Evolutionary conservation across 2,113 vertebrate genomes (phyloP).

Genomic region (Psettodes erumei): DNA sequence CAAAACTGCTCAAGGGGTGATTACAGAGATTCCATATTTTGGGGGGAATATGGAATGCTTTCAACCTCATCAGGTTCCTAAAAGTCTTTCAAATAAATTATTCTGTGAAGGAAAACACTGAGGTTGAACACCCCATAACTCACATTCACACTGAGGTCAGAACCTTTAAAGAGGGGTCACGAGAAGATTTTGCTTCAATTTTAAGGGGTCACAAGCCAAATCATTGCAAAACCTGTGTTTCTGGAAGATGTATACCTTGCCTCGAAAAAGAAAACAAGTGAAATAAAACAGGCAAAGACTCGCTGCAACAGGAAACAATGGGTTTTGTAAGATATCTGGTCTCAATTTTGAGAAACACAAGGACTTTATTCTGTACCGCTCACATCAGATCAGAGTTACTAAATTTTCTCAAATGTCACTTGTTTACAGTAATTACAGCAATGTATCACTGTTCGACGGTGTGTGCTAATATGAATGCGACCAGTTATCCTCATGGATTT

Average conservation of each 20-base stretch:
- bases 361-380: not conserved
- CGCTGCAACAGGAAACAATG: not conserved
- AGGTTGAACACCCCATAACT: not conserved
- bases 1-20: not conserved
- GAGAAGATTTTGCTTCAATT: not conserved
- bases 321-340: conserved; percentile 4
- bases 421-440: conserved; percentile 51
- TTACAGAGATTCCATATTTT: not conserved
- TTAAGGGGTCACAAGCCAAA: not conserved
- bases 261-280: not conserved
- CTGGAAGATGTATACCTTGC: not conserved
- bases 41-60: not conserved
- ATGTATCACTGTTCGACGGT: conserved; percentile 36
- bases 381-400: not conserved
- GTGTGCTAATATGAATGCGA: conserved; percentile 36
- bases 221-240: not conserved
- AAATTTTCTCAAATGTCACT: conserved; percentile 24
- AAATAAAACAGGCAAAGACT: not conserved
- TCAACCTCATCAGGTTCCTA: not conserved
- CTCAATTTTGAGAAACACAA: conserved; percentile 30
- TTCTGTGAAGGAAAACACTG: not conserved
- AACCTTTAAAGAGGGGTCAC: not conserved
- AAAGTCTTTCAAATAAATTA: not conserved
- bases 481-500: conserved; percentile 43
- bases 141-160: not conserved